Base-by-base conservation (phyloP, 1,140 invertebrate genomes). In the Sitobion miscanthi region DNA sequence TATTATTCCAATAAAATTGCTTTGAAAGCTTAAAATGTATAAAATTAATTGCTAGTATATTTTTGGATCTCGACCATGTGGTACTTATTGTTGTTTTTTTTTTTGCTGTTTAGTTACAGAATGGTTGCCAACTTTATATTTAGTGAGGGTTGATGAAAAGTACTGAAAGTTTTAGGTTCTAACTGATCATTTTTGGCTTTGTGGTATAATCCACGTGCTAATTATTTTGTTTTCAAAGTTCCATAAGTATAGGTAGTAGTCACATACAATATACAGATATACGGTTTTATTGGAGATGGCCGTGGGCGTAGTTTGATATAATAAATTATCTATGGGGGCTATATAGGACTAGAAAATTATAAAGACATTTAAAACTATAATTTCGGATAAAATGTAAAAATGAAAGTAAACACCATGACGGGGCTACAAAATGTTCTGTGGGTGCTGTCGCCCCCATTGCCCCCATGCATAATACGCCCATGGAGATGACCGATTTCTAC, bases 1-100 rank as follows among this genome's bases (percentile, higher is more conserved):
- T 54, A 89, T 38, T 89, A 89, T 89, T 89, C 88, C 88, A 62
- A 42, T 90, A 90, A 90, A 90, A 6, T 90, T 45, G 17, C 20
- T 30, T 42, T 62, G 23, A 62, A 52, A 30, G 23, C 57, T 45
- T 90, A 42, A 62, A 90, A 6, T 62, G 25, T 62, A n/a, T 90
- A 62, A 90, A 42, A 62, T 62, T 42, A 90, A 90, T 90, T 90
- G 35, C 45, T 45, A 42, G 35, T n/a, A 25, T 90, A 90, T 62
- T 90, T 90, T 90, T 90, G 52, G 52, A 90, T 23, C 14, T 42
- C 42, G 4, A 57, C 88, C 52, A 90, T 90, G 54, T 62, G 54
- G 38, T 57, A 47, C 14, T 77, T 77, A 77, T n/a, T 77, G 30
- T 77, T 69, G 11, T 62, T 62, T n/a, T 69, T 20, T 35, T 90